Base-by-base conservation (phyloP, 2,113 vertebrate genomes). In the Paedocypris sp. region DNA sequence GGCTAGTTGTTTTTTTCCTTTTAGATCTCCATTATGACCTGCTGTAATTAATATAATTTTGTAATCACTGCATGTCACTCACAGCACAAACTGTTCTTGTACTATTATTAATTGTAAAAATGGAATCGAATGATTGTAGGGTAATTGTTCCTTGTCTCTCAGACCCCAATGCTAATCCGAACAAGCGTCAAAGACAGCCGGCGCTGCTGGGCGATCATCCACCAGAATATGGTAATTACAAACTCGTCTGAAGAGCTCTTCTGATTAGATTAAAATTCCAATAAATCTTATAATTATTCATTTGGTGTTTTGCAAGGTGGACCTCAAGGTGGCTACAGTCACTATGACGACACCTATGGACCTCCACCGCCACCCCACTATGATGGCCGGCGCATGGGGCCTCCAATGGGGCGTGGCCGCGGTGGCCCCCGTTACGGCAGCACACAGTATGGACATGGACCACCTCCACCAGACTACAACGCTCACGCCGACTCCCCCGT, bases 401-500 rank as follows among this genome's bases (percentile, higher is more conserved):
- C 89, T 1, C 87, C 88, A 1, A 77, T 87, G 62, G 87, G 86
- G 6, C 89, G 90, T 4, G 87, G 88, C 35, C 88, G 91, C 2
- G 81, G 90, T 5, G 86, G 86, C 6, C 86, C 86, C 4, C 89
- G 89, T n/a, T 94, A 91, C 1, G 86, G 82, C 6, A 65, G 80
- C 18, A 84, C 86, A 5, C 86, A 88, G 28, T 86, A 91, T 10
- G 88, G 90, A 8, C 90, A 91, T 2, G 88, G 88, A 13, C 89
- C 87, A 0, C 88, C 87, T 2, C 86, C 87, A 13, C 88, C 89
- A 0, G 90, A 93, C 31, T 94, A 91, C 3, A 87, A 85, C 12
- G 86, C 91, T 28, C 90, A 93, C 12, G 88, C 91, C 0, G 90
- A 94, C 76, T 94, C 91, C 31, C 89, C 91, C 0, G 91, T 95